Evolutionary conservation across 1,140 invertebrate genomes (phyloP).

Genomic region (Drosophila jambulina): DNA sequence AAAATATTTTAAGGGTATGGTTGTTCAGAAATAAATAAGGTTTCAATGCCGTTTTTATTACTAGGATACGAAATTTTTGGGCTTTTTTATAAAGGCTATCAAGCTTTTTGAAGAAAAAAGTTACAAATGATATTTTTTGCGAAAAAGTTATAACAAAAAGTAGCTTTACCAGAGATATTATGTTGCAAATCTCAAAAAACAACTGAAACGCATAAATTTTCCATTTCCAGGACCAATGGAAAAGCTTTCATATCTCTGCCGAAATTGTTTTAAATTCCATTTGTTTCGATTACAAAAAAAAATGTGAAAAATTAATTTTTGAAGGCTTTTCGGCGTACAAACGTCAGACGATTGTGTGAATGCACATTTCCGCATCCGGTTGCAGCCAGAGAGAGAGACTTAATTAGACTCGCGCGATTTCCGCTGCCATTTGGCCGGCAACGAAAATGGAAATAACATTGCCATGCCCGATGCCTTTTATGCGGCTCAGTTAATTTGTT

Average conservation of each 20-base stretch:
- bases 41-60: not conserved
- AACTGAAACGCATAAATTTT: not conserved
- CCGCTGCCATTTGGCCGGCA: constrained; percentile 39
- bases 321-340: constrained; percentile 15
- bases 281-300: constrained; percentile 23
- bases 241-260: not conserved
- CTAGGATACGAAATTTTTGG: not conserved
- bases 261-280: constrained; percentile 25
- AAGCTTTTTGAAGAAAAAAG: not conserved
- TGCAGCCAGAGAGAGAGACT: constrained; percentile 9
- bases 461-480: constrained; percentile 45
- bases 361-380: constrained; percentile 38
- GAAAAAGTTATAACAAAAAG: not conserved
- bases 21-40: not conserved
- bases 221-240: not conserved
- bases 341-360: constrained; percentile 2
- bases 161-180: not conserved
- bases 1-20: not conserved
- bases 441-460: constrained; percentile 41
- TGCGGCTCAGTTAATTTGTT: constrained; percentile 69
- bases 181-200: not conserved
- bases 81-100: not conserved
- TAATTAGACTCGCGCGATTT: constrained; percentile 52
- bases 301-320: constrained; percentile 30
- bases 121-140: not conserved